Evolutionary conservation across 2,797 vertebrate genomes (phyloP).

Genomic region (Argyrosomus regius): DNA sequence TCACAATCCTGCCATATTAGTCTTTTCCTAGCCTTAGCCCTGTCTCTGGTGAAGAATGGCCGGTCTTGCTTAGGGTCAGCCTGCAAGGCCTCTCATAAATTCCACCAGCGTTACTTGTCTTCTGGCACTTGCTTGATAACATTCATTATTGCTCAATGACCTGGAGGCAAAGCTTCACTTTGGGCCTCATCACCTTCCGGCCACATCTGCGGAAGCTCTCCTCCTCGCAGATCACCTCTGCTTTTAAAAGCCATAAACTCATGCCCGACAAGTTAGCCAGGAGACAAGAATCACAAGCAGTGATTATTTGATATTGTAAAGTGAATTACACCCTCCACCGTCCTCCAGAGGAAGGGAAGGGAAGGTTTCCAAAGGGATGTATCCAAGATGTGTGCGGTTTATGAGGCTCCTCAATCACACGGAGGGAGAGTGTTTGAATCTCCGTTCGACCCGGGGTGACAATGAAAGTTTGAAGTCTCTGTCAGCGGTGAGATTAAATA

Average conservation of each 20-base stretch:
- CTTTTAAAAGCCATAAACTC: slow-evolving; percentile 76
- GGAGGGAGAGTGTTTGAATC: slow-evolving; percentile 57
- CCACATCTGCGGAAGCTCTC: slow-evolving; percentile 50
- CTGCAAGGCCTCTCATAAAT: slow-evolving; percentile 82
- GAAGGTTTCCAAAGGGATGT: slow-evolving; percentile 58
- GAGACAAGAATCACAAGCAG: slow-evolving; percentile 72
- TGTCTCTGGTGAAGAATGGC: slow-evolving; percentile 76
- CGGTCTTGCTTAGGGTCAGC: slow-evolving; percentile 73
- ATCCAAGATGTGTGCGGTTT: slow-evolving; percentile 67
- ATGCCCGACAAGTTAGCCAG: slow-evolving; percentile 70
- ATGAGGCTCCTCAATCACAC: slow-evolving; percentile 80
- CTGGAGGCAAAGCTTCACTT: slow-evolving; percentile 76
- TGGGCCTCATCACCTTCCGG: slow-evolving; percentile 66
- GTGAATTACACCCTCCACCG: slow-evolving; percentile 73
- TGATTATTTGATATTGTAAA: slow-evolving; percentile 82
- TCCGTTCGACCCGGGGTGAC: slow-evolving; percentile 61
- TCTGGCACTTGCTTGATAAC: slow-evolving; percentile 80
- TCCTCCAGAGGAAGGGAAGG: slow-evolving; percentile 43
- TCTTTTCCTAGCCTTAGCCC: slow-evolving; percentile 69
- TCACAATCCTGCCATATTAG: slow-evolving; percentile 73
- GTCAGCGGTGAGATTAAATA: slow-evolving; percentile 65
- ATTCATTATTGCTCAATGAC: slow-evolving; percentile 80
- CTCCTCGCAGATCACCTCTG: slow-evolving; percentile 59
- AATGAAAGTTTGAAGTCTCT: slow-evolving; percentile 63
- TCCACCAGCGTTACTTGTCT: slow-evolving; percentile 72